phyloP scores from a whole-genome alignment of 1,140 invertebrate species.

The Calliopsis andreniformis region DNA sequence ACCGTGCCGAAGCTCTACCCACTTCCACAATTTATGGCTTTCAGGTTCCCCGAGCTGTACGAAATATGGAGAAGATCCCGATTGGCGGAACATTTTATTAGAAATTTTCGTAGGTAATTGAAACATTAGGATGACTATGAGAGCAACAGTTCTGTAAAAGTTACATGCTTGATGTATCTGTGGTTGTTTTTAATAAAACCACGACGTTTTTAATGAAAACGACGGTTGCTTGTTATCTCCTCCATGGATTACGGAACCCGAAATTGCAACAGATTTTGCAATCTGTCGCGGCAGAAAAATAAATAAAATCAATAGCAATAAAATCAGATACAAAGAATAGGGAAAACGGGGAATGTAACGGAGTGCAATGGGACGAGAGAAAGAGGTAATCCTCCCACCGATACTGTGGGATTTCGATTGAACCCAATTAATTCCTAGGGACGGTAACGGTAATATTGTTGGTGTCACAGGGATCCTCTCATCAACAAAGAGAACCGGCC shows the following conservation, averaged over 20 bases:
- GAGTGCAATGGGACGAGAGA: neutral
- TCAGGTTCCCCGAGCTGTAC: too few relatives aligned
- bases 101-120: too few relatives aligned
- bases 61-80: neutral
- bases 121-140: too few relatives aligned
- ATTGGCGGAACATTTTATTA: neutral
- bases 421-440: conserved; percentile 54
- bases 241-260: too few relatives aligned
- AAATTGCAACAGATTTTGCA: too few relatives aligned
- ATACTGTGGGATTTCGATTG: conserved; percentile 43
- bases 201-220: too few relatives aligned
- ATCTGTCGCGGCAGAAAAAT: too few relatives aligned
- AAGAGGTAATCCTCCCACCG: conserved; percentile 8
- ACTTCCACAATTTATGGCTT: neutral
- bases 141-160: too few relatives aligned
- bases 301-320: neutral
- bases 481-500: conserved; percentile 12
- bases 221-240: too few relatives aligned
- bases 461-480: conserved; percentile 37
- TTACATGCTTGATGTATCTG: too few relatives aligned
- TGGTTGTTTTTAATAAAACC: too few relatives aligned
- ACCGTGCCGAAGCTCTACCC: conserved; percentile 1
- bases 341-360: neutral
- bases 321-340: neutral
- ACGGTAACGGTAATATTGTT: conserved; percentile 49